These are phyloP conservation scores for Pygmarrhopalites habei DNA, from an alignment of 1,140 invertebrate genomes.

Conservation along the genomic window DNA sequence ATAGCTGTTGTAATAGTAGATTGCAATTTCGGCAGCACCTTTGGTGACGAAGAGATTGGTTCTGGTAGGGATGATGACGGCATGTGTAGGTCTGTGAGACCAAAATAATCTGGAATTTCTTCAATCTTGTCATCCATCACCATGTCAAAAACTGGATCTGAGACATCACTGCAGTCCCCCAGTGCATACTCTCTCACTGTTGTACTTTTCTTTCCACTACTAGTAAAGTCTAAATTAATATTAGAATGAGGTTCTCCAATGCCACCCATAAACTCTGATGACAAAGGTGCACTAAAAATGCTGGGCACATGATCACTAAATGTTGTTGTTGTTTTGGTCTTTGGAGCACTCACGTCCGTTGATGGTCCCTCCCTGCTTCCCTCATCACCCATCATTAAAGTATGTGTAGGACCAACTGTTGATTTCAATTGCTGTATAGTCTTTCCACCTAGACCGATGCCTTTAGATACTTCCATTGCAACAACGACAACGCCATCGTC, in stretches of 20 bases:
- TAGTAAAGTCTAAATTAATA: too few species aligned
- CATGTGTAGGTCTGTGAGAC: neutral
- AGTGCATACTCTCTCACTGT: too few species aligned
- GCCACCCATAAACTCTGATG: too few species aligned
- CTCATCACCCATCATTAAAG: slow-evolving; percentile 3
- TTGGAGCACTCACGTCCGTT: too few species aligned
- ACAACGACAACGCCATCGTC: slow-evolving; percentile 35
- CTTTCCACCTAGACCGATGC: slow-evolving; percentile 30
- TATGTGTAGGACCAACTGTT: neutral
- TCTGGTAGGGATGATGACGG: neutral
- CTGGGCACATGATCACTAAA: too few species aligned
- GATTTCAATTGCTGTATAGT: neutral
- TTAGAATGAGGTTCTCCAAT: too few species aligned
- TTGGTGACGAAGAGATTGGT: too few species aligned
- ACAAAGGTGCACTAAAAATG: too few species aligned
- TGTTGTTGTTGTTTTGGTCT: too few species aligned
- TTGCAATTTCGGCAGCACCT: neutral
- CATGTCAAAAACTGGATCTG: neutral
- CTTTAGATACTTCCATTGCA: slow-evolving; percentile 9
- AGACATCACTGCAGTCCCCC: neutral
- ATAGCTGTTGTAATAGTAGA: too few species aligned
- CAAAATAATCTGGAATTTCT: slow-evolving; percentile 8
- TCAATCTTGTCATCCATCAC: neutral
- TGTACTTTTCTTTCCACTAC: too few species aligned
- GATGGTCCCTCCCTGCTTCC: too few species aligned